Base-by-base conservation (phyloP, 2,888 invertebrate genomes). In the Cremastobaeus sp. region DNA sequence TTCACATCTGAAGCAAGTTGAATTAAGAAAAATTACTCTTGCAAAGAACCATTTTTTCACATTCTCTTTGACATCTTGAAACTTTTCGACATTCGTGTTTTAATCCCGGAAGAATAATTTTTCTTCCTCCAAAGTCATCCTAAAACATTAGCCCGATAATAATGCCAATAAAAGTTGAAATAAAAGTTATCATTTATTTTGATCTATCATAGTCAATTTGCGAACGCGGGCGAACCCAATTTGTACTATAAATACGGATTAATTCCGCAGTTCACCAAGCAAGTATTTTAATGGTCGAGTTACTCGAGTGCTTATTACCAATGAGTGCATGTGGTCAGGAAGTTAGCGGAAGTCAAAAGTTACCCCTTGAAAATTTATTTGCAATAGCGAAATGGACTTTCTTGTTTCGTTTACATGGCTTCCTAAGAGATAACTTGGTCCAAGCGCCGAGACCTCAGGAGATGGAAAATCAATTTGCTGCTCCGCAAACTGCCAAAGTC, bases 11-110 rank as follows among this genome's bases (percentile, higher is more conserved):
- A n/a, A n/a, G n/a, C n/a, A n/a, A 11, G 37, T 11, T 39, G 28
- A 52, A 52, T 37, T 17, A 52, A 37, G 52, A 52, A 37, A 39
- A 25, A 52, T 52, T 52, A 52, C 52, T 37, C 25, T 52, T 52
- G n/a, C 25, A 37, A 52, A n/a, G 28, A 18, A 52, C 52, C 52
- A 52, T 52, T 25, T 52, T 39, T 52, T 37, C 25, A 37, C 37
- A 52, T 52, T 52, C 34, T 11, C 15, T 52, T 43, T 20, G 55
- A 32, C 43, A 43, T 2, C 41, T 54, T n/a, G 17, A 54, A 54
- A 54, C 39, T 37, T 37, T 39, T 17, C 17, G 9, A 54, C 54
- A 54, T 54, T 54, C 54, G 30, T 30, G 41, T 41, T 12, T 54
- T 54, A 54, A 54, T 54, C 54, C 54, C 15, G 20, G 32, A 43